Conservation (phyloP, 1,140 invertebrate species). For the Acromyrmex heyeri region DNA sequence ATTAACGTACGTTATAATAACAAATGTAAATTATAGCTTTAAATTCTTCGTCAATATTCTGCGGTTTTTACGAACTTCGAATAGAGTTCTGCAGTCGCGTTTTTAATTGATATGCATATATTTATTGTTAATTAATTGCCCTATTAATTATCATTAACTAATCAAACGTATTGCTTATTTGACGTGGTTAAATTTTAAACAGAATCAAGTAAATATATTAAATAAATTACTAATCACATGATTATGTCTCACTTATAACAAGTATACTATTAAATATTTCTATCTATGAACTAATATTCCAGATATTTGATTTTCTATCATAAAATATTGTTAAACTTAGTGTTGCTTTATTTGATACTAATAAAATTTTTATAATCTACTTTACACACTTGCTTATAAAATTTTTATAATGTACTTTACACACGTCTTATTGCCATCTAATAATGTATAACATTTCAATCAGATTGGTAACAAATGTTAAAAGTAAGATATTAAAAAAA, state of each 20-base stretch:
- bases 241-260: background rate
- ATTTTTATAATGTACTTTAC: background rate
- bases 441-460: background rate
- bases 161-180: background rate
- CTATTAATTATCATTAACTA: background rate
- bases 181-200: background rate
- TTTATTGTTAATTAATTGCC: background rate
- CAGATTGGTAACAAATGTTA: background rate
- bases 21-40: constrained; percentile 6
- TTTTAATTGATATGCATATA: background rate
- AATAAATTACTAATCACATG: background rate
- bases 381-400: background rate
- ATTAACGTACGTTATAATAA: background rate
- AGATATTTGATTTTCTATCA: background rate
- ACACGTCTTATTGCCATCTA: background rate
- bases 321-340: background rate
- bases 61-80: background rate
- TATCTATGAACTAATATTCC: background rate
- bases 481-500: background rate
- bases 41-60: background rate
- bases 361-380: background rate
- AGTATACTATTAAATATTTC: background rate
- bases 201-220: background rate
- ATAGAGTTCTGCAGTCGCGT: background rate
- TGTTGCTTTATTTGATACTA: background rate